Evolutionary conservation across 2,797 vertebrate species (phyloP).

Genomic region (Sphenodon punctatus): DNA sequence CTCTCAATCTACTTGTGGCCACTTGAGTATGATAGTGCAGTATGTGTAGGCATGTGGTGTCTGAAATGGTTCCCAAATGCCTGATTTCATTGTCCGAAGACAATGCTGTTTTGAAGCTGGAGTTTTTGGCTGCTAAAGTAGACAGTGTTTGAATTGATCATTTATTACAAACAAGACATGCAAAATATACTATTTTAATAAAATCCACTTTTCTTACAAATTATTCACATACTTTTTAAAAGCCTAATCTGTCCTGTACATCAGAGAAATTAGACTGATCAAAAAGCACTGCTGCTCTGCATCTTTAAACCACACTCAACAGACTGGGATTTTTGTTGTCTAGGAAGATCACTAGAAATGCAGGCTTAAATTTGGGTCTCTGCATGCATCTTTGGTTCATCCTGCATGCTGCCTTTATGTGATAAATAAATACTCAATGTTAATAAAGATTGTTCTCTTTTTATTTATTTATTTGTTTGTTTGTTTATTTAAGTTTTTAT

Average conservation of each 20-base stretch:
- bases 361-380: background rate
- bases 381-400: too few relatives aligned
- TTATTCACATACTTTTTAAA: background rate
- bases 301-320: background rate
- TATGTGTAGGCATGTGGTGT: background rate
- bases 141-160: background rate
- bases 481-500: too few relatives aligned
- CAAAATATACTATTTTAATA: background rate
- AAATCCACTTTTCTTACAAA: background rate
- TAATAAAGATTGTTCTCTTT: too few relatives aligned
- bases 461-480: too few relatives aligned
- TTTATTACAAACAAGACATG: background rate
- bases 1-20: background rate
- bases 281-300: fast-evolving
- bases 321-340: background rate
- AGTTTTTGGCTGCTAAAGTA: background rate
- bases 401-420: too few relatives aligned
- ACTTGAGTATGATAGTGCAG: background rate
- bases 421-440: too few relatives aligned
- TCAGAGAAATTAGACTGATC: background rate
- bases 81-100: background rate
- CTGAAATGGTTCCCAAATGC: background rate
- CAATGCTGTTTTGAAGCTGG: background rate
- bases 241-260: background rate
- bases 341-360: background rate